Evolutionary conservation across 30 jellyfish, hydroid and myxozoan genomes (phyloP), one percentile per base, ranked within the genome.

Genomic region (Turritopsis dohrnii): DNA sequence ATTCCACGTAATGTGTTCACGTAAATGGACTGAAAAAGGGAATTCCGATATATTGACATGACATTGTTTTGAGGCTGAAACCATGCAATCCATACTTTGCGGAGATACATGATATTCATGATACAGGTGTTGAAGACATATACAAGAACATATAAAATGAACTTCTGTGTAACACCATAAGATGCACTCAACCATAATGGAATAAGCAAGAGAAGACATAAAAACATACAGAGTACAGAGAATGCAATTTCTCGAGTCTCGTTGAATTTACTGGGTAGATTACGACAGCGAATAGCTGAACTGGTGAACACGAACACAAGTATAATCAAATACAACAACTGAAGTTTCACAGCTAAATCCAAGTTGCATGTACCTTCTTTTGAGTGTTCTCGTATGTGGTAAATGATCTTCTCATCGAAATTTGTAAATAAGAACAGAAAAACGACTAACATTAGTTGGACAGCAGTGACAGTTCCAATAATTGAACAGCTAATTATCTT

Each of bases 191-290:
- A 27, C 8, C 77, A 27, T 27, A 69, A 27, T 69, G 30, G 30
- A n/a, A 27, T 23, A 7, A 69, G 30, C 22, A 69, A 69, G 8
- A 23, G 16, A 7, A 69, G 31, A 69, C 28, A 69, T n/a, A 23
- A 69, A 23, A 19, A 8, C 77, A 69, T 69, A 23, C 87, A 21
- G 66, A 82, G 31, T 86, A 82, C 31, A 25, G 85, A 86, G 69
- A 71, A 82, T 5, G 53, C 69, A 27, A 71, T 82, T 21, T 65
- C 71, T 24, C 65, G 76, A 21, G 89, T 86, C 71, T 82, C 89
- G 73, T 82, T 82, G 73, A 24, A 82, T 29, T 28, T 82, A 28
- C 89, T 22, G 28, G 89, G 89, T 71, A 82, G 25, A 20, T 27
- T 7, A 17, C 89, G 72, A 69, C 86, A 66, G 25, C 89, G 86